A percentile compares a stretch with the other conserved stretches of the same genome.
phyloP scores from a whole-genome alignment of 2,113 vertebrate species.

The Rhadina sibilatrix region DNA sequence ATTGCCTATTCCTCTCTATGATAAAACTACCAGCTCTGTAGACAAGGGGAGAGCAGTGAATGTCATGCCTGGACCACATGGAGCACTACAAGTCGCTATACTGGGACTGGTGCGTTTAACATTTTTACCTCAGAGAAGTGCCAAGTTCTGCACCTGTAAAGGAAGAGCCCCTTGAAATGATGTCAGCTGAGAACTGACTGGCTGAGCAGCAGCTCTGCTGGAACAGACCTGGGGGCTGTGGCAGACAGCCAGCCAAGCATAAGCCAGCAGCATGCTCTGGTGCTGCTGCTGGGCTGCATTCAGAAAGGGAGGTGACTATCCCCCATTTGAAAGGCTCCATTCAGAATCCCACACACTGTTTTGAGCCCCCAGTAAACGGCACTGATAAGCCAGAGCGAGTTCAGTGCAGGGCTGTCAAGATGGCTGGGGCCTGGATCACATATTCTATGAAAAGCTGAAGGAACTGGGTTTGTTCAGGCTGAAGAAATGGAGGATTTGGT shows the following conservation, averaged over 20 bases:
- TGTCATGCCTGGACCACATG: not conserved
- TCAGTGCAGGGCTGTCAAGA: not conserved
- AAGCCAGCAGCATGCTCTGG: not conserved
- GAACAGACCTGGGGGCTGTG: not conserved
- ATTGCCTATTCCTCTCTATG: not conserved
- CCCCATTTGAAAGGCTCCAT: not conserved
- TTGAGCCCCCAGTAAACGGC: not conserved
- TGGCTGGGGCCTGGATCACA: not conserved
- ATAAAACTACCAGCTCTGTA: not conserved
- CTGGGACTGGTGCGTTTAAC: not conserved
- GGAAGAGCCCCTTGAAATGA: not conserved
- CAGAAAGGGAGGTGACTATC: not conserved
- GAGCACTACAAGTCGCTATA: not conserved
- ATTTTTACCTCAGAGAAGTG: not conserved
- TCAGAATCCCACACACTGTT: not conserved
- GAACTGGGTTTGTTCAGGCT: not conserved
- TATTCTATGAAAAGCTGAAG: not conserved
- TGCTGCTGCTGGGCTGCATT: not conserved
- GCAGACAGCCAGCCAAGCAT: not conserved
- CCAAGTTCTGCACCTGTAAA: not conserved
- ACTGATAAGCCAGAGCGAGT: not conserved
- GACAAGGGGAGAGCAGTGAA: not conserved
- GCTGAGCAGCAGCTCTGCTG: not conserved
- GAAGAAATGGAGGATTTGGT: not conserved
- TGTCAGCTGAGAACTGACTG: not conserved